phyloP scores from a whole-genome alignment of 2,113 vertebrate species.

The Myxocyprinus asiaticus region DNA sequence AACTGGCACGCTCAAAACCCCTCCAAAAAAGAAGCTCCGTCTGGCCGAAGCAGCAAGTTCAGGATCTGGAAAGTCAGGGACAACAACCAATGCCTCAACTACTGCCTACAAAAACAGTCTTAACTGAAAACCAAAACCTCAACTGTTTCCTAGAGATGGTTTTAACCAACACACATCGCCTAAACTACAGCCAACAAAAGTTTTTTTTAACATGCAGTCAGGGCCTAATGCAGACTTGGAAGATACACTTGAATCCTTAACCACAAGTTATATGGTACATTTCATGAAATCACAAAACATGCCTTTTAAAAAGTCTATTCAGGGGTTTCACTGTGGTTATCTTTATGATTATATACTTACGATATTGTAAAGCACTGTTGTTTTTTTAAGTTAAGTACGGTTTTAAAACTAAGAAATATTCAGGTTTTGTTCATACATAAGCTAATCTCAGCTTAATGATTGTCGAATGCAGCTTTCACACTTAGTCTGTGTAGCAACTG shows the following conservation, averaged over 20 bases:
- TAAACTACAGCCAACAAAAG: constrained; percentile 23
- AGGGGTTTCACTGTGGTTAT: constrained; percentile 98
- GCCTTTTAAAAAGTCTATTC: constrained; percentile 93
- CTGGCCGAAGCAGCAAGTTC: constrained; percentile 84
- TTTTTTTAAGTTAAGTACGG: constrained; percentile 45
- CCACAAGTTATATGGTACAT: constrained; percentile 84
- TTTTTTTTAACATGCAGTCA: constrained; percentile 25
- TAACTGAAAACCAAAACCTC: constrained; percentile 74
- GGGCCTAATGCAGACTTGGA: constrained; percentile 25
- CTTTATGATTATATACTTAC: constrained; percentile 69
- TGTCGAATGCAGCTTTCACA: constrained; percentile 87
- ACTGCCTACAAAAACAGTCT: constrained; percentile 81
- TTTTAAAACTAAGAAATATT: constrained; percentile 53
- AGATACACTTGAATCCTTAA: constrained; percentile 71
- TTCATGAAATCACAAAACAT: constrained; percentile 89
- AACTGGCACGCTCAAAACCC: constrained; percentile 96
- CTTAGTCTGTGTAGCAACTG: constrained; percentile 50
- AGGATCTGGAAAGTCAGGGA: constrained; percentile 93
- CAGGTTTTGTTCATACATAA: constrained; percentile 56
- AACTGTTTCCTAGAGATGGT: constrained; percentile 50
- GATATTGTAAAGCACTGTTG: constrained; percentile 60
- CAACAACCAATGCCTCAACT: constrained; percentile 67
- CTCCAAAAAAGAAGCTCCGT: constrained; percentile 96
- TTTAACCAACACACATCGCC: constrained; percentile 28
- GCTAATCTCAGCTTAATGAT: constrained; percentile 77